Base-by-base conservation (phyloP, 2,888 invertebrate species). In the Agriopis marginaria region DNA sequence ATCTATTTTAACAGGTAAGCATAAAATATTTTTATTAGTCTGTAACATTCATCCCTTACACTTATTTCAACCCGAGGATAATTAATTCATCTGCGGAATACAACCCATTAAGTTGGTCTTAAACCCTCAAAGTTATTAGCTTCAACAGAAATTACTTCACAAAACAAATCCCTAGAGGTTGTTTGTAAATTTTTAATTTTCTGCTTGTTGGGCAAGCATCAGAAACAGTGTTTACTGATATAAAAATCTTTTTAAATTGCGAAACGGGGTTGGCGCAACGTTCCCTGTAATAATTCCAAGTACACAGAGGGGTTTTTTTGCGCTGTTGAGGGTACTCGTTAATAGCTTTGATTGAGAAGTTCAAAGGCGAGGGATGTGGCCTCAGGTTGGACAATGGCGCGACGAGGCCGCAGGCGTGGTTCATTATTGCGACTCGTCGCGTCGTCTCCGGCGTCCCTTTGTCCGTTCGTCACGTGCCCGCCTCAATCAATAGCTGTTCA, bases 161-260 rank as follows among this genome's bases (percentile, higher is more conserved):
- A 77, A 86, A 87, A 83, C 82, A 83, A 85, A 82, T 81, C 84
- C 81, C 86, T 79, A 42, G 77, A 79, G 86, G 76, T 82, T 84
- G 83, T 85, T 88, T 85, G 84, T 82, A 85, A 85, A 81, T 85
- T 89, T 89, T 88, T 89, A 89, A 91, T 90, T 90, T 91, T 90
- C 90, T 87, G 87, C 88, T 83, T 82, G 87, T 86, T 88, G 85
- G 83, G 78, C 87, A 86, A 84, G 83, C 85, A 86, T 89, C 86
- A 82, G 81, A 78, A 85, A 82, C 87, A 88, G 73, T 87, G 88
- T 87, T 88, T 86, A 80, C 83, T 79, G 80, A 79, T 77, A 82
- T 82, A 83, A 85, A 86, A 86, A 80, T 82, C 82, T 85, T 86
- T 86, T 86, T 85, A 82, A 72, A 83, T 73, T 79, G 75, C 78